Evolutionary conservation across 2,113 vertebrate species (phyloP), one percentile per base, ranked within the genome.

Genomic region (Etia nguti): DNA sequence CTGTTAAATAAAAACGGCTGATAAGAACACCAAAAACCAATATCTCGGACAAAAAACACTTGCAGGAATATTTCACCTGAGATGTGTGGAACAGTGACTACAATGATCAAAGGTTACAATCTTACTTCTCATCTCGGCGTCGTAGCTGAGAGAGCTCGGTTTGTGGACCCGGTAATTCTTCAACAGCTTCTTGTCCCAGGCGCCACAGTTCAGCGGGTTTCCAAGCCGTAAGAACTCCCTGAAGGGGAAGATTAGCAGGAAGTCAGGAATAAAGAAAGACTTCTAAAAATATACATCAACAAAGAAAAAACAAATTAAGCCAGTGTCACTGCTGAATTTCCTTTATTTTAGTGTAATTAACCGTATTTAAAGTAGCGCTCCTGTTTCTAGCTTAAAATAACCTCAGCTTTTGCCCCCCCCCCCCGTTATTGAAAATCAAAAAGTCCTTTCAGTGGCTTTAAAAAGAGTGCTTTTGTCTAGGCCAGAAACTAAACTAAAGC

Each of bases 81-180:
- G 12, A 70, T 70, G n/a, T 41, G 36, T 43, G 41, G 68, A 29
- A 7, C 68, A 29, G 68, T 0, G 24, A 2, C n/a, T 4, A 24
- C 3, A 4, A 2, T 1, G 75, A 36, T 57, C 38, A 7, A 36
- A 50, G 1, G 57, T 20, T 55, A 8, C 10, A 3, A 59, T 94
- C 97, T 97, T 97, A 99, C 99, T 98, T 97, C 98, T 98, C 96
- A 97, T 97, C 90, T 99, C 99, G 0, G 97, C 96, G 82, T 99
- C 99, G 73, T 97, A 99, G 94, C 98, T 97, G 84, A 99, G 95
- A 0, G 99, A 99, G 93, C 98, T 99, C 2, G 99, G 98, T 84
- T 99, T 99, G 95, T 99, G 99, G 46, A 99, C 97, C 7, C 98
- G 95, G 75, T 99, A 99, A 82, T 98, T 98, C 87, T 98, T 99